phyloP scores from a whole-genome alignment of 2,888 invertebrate species.

The Eretmocerus hayati region DNA sequence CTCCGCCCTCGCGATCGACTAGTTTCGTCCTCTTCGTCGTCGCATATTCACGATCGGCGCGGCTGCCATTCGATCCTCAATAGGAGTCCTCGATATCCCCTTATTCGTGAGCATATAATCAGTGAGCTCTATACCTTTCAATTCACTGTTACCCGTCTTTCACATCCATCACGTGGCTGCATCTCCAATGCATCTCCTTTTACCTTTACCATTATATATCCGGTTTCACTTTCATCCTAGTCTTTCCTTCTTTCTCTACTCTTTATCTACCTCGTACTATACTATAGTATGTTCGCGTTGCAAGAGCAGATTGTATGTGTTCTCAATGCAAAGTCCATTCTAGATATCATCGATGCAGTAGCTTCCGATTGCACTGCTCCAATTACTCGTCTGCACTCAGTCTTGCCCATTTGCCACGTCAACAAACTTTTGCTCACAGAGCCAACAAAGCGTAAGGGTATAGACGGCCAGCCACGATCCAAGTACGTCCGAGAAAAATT shows the following conservation, averaged over 20 bases:
- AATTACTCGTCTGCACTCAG: conserved; percentile 11
- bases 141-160: too few species aligned
- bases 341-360: too few species aligned
- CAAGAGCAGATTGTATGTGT: background rate
- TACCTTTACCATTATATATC: too few species aligned
- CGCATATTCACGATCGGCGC: too few species aligned
- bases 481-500: conserved; percentile 10
- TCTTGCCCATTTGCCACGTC: conserved; percentile 15
- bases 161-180: too few species aligned
- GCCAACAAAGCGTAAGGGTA: conserved; percentile 9
- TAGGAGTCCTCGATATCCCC: conserved; percentile 1
- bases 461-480: conserved; percentile 2
- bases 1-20: conserved; percentile 12
- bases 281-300: background rate
- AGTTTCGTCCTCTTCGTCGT: too few species aligned
- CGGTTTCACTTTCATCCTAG: background rate
- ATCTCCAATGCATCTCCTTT: too few species aligned
- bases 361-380: conserved; percentile 2
- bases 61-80: conserved; percentile 15
- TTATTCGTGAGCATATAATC: conserved; percentile 12
- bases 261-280: background rate
- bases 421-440: conserved; percentile 17
- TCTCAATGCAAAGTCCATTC: too few species aligned
- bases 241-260: background rate
- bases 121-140: conserved; percentile 16